Evolutionary conservation across 2,888 invertebrate genomes (phyloP).

Genomic region (Meliscaeva auricollis): DNA sequence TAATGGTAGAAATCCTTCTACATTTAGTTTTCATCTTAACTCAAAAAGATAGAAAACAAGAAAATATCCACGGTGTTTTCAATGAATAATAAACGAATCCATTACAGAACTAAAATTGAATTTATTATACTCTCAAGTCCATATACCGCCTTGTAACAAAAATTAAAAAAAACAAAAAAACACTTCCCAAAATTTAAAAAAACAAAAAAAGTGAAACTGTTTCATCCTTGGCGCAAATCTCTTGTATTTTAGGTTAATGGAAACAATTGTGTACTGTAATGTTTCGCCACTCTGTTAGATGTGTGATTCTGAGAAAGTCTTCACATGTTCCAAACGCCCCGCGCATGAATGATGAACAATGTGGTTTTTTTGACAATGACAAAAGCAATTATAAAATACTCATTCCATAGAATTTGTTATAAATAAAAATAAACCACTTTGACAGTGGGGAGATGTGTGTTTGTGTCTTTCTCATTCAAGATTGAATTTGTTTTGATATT

Average conservation of each 20-base stretch:
- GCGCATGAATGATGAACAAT: slow-evolving; percentile 37
- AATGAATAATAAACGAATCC: slow-evolving; percentile 61
- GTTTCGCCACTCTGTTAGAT: slow-evolving; percentile 51
- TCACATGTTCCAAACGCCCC: slow-evolving; percentile 58
- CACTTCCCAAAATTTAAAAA: slow-evolving; percentile 33
- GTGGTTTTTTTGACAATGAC: slow-evolving; percentile 57
- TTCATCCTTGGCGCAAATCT: slow-evolving; percentile 59
- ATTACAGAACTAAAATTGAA: slow-evolving; percentile 62
- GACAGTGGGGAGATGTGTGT: slow-evolving; percentile 23
- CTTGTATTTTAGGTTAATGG: slow-evolving; percentile 68
- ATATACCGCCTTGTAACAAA: slow-evolving; percentile 59
- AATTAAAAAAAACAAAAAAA: slow-evolving; percentile 44
- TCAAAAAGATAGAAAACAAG: not conserved
- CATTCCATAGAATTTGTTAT: slow-evolving; percentile 33
- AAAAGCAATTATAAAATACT: slow-evolving; percentile 70
- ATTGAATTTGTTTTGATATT: slow-evolving; percentile 22
- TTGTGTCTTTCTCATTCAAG: not conserved
- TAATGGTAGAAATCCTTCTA: no score
- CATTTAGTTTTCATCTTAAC: not conserved
- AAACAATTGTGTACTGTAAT: slow-evolving; percentile 72
- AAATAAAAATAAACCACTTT: slow-evolving; percentile 21
- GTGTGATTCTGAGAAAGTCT: slow-evolving; percentile 67
- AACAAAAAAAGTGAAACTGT: slow-evolving; percentile 52
- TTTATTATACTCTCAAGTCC: slow-evolving; percentile 39
- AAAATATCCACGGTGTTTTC: slow-evolving; percentile 11